Conservation (phyloP, 2,888 invertebrate genomes). For the Molorchus minor region DNA sequence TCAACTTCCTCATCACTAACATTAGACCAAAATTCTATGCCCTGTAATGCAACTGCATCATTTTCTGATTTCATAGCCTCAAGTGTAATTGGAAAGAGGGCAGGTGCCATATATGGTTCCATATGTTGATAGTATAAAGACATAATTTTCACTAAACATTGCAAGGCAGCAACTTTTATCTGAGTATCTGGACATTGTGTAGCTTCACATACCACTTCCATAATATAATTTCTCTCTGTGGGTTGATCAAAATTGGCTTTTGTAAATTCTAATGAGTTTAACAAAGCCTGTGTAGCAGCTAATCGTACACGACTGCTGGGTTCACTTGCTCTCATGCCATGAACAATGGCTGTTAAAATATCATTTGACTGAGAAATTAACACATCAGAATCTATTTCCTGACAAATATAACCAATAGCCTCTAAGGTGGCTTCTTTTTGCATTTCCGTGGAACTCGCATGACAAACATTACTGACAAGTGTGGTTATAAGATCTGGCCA, state of each 20-base stretch:
- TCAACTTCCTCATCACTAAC: conserved; percentile 99
- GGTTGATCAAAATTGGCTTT: conserved; percentile 98
- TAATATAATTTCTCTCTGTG: conserved; percentile 96
- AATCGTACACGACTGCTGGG: conserved; percentile 92
- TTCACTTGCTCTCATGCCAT: conserved; percentile 94
- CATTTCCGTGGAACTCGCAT: conserved; percentile 86
- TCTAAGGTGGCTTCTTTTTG: conserved; percentile 97
- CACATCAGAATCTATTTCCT: conserved; percentile 96
- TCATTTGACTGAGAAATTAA: conserved; percentile 92
- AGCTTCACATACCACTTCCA: conserved; percentile 98
- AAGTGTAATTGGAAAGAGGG: conserved; percentile 96
- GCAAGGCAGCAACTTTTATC: conserved; percentile 92
- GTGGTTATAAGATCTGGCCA: conserved; percentile 92
- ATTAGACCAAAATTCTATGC: conserved; percentile 99
- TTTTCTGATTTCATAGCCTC: conserved; percentile 98
- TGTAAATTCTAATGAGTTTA: conserved; percentile 98
- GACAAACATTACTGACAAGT: conserved; percentile 91
- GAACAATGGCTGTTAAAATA: conserved; percentile 93
- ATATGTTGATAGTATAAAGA: conserved; percentile 98
- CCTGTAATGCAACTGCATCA: conserved; percentile 96
- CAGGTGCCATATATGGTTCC: conserved; percentile 99
- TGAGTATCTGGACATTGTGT: conserved; percentile 93
- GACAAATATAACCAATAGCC: conserved; percentile 98
- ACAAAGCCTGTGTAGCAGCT: conserved; percentile 95
- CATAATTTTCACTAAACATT: conserved; percentile 98